phyloP scores from a whole-genome alignment of 2,113 vertebrate genomes.

The Hippoglossus stenolepis region DNA sequence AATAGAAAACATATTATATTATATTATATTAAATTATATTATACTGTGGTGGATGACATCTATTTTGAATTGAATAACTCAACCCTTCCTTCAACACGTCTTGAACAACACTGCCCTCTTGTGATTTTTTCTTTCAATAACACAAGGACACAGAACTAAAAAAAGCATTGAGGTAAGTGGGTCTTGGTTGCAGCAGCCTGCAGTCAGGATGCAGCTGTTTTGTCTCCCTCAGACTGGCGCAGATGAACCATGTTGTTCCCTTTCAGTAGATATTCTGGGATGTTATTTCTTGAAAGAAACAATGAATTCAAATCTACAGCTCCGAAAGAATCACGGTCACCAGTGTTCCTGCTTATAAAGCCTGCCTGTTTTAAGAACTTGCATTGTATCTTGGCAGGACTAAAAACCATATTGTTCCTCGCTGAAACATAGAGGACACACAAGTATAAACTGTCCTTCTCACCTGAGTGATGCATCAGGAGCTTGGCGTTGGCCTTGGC shows the following conservation, averaged over 20 bases:
- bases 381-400: not conserved
- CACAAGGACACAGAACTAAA: constrained; percentile 5
- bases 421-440: not conserved
- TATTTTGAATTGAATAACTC: constrained; percentile 12
- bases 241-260: not conserved
- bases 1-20: not conserved
- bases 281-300: too few species aligned
- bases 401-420: not conserved
- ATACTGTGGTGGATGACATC: not conserved
- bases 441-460: not conserved
- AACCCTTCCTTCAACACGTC: not conserved
- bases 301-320: not conserved
- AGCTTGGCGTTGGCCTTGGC: constrained; percentile 90
- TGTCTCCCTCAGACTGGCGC: constrained; percentile 15
- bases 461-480: constrained; percentile 92
- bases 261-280: not conserved
- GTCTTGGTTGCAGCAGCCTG: constrained; percentile 40
- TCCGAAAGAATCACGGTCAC: not conserved
- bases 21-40: not conserved
- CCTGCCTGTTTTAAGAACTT: not conserved
- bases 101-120: constrained; percentile 60
- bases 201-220: constrained; percentile 37
- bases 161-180: constrained; percentile 46
- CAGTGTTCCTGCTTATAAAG: not conserved
- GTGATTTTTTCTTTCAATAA: constrained; percentile 38